phyloP scores from a whole-genome alignment of 2,797 vertebrate species.

The Rhabdomys pumilio region DNA sequence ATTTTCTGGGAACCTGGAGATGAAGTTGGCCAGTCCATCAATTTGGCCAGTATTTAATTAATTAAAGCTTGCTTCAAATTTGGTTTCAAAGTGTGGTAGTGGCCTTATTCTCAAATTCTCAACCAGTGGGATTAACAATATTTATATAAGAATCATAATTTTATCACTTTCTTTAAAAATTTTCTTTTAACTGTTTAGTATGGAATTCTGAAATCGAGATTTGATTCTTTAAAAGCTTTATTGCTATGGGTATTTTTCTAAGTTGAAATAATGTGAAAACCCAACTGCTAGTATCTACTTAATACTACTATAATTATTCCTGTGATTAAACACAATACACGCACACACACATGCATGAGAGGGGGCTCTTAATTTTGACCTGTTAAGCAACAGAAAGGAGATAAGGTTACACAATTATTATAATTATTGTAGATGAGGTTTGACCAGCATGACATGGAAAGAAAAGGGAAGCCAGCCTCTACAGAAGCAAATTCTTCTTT shows the following conservation, averaged over 20 bases:
- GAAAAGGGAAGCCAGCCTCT: not conserved
- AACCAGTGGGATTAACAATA: not conserved
- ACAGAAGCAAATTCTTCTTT: not conserved
- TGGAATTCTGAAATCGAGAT: not conserved
- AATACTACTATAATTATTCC: not conserved
- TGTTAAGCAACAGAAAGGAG: not conserved
- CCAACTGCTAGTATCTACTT: not conserved
- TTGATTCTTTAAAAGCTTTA: not conserved
- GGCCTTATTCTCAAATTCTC: not conserved
- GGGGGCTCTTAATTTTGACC: not conserved
- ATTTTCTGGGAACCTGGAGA: not conserved
- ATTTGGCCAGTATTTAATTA: too few species aligned
- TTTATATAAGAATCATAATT: not conserved
- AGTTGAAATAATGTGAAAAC: conserved; percentile 1
- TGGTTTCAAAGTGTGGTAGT: too few species aligned
- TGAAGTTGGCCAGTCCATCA: too few species aligned
- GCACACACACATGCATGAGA: not conserved
- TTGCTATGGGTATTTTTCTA: not conserved
- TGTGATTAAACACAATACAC: not conserved
- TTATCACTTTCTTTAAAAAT: not conserved
- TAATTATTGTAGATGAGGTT: not conserved
- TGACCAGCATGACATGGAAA: not conserved
- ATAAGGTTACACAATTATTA: not conserved
- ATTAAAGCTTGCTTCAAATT: too few species aligned
- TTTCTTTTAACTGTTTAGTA: not conserved